Evolutionary conservation across 2,888 invertebrate genomes (phyloP).

Genomic region (Pherbina coryleti): DNA sequence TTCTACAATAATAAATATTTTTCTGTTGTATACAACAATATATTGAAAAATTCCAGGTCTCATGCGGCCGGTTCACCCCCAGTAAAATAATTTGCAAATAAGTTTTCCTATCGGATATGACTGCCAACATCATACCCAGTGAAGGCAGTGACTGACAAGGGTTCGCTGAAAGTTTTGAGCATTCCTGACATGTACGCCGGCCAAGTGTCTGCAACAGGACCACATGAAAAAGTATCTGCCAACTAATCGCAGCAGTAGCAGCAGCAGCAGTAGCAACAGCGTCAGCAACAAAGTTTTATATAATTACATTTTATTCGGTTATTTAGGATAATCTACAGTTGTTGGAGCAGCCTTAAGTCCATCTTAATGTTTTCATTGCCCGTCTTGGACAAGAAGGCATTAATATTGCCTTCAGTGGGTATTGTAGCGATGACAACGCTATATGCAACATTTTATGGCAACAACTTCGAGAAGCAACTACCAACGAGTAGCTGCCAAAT

Average conservation of each 20-base stretch:
- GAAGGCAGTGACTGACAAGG: conserved; percentile 3
- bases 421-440: background rate
- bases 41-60: no score
- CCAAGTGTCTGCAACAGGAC: background rate
- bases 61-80: background rate
- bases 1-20: background rate
- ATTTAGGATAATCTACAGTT: background rate
- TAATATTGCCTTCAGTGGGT: background rate
- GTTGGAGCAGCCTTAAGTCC: background rate
- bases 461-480: conserved; percentile 8
- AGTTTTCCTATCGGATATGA: background rate
- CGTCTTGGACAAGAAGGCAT: background rate
- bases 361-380: conserved; percentile 20
- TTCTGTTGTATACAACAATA: background rate
- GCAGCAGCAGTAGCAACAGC: background rate
- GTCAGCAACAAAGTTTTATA: background rate
- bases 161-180: background rate
- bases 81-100: background rate
- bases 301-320: background rate
- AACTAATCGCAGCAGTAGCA: background rate
- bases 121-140: background rate
- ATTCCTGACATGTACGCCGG: conserved; percentile 9
- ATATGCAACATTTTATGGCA: conserved; percentile 25
- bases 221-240: background rate
- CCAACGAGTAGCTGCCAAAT: conserved; percentile 52